A percentile compares a stretch with the other conserved stretches of the same genome.
These are phyloP conservation scores for Aselliscus stoliczkanus DNA, from an alignment of 2,797 vertebrate species.

Conservation along the genomic window DNA sequence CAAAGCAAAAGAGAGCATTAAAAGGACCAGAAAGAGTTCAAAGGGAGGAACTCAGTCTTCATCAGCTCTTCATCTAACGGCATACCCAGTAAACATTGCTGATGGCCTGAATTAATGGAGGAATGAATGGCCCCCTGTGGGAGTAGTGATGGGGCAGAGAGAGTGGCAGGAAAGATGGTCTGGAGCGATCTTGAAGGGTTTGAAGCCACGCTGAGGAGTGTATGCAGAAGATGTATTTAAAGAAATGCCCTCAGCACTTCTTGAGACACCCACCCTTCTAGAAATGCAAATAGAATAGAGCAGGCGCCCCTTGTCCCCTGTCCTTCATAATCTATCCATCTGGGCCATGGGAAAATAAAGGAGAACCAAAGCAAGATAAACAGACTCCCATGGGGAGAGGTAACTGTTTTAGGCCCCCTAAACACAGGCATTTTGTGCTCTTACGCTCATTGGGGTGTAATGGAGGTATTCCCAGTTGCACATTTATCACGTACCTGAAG, in stretches of 20 bases:
- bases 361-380: not conserved
- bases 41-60: not conserved
- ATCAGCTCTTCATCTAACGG: not conserved
- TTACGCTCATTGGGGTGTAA: not conserved
- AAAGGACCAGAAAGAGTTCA: not conserved
- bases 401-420: not conserved
- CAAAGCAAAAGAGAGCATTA: not conserved
- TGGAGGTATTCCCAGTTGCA: not conserved
- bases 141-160: not conserved
- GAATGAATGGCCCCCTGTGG: not conserved
- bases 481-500: not conserved
- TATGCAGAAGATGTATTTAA: not conserved
- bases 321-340: not conserved
- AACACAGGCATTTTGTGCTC: slow-evolving; percentile 23
- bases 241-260: not conserved
- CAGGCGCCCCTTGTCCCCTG: not conserved
- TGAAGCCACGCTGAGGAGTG: not conserved
- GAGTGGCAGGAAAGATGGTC: not conserved
- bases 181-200: not conserved
- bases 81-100: fast-evolving
- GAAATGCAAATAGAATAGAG: not conserved
- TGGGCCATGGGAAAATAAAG: not conserved
- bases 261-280: not conserved
- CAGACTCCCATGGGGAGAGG: not conserved
- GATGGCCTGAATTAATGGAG: not conserved